Conservation (phyloP, 2,888 invertebrate genomes). For the Dilophus febrilis region DNA sequence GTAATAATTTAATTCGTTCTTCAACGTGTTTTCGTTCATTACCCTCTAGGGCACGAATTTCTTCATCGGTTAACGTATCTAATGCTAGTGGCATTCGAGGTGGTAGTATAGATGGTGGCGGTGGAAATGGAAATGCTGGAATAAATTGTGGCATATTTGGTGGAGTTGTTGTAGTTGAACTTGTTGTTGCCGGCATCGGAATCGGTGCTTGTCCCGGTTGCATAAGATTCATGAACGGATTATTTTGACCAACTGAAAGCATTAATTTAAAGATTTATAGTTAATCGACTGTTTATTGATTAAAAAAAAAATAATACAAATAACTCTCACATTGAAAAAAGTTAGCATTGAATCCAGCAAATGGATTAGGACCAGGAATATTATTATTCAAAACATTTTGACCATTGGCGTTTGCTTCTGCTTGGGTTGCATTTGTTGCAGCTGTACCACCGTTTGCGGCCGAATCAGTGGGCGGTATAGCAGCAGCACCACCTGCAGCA, state of each 20-base stretch:
- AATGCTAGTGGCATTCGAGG: conserved; percentile 64
- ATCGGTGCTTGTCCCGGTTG: conserved; percentile 5
- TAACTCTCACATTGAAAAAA: conserved; percentile 10
- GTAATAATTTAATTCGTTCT: conserved; percentile 69
- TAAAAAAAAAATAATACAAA: conserved; percentile 13
- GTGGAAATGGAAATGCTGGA: conserved; percentile 39
- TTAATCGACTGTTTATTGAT: too few relatives aligned
- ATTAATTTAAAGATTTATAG: too few relatives aligned
- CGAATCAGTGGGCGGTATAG: conserved; percentile 18
- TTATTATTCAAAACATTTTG: too few relatives aligned
- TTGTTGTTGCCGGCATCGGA: conserved; percentile 24
- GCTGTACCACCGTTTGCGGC: conserved; percentile 8
- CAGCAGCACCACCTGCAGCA: conserved; percentile 12
- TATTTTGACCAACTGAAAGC: neutral
- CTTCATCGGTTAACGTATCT: conserved; percentile 59
- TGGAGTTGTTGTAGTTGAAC: conserved; percentile 45
- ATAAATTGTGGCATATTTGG: conserved; percentile 26
- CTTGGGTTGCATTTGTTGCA: conserved; percentile 16
- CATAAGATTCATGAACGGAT: conserved; percentile 14
- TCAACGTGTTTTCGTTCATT: conserved; percentile 73
- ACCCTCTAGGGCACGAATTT: conserved; percentile 78
- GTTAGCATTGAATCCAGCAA: conserved; percentile 2
- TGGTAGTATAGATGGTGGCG: conserved; percentile 39
- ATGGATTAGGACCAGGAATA: too few relatives aligned
- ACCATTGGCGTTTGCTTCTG: too few relatives aligned